Evolutionary conservation across 2,888 invertebrate genomes (phyloP).

Genomic region (Tetramorium bicarinatum): DNA sequence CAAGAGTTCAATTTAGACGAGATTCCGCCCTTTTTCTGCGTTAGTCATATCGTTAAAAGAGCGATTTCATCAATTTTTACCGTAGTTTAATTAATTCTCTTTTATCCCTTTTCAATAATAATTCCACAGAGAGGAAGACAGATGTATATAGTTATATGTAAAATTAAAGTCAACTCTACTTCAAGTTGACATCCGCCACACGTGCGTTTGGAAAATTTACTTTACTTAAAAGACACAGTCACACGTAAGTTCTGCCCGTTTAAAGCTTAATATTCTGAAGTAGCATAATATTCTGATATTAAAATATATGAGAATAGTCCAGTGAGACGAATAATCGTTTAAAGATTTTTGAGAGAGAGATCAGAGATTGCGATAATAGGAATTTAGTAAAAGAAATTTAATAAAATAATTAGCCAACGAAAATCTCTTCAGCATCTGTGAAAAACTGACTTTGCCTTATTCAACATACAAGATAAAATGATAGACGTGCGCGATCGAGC

Average conservation of each 20-base stretch:
- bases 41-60: background rate
- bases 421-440: background rate
- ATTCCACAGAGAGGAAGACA: background rate
- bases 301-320: background rate
- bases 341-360: background rate
- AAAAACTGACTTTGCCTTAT: slow-evolving; percentile 18
- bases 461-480: slow-evolving; percentile 27
- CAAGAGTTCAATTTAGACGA: slow-evolving; percentile 8
- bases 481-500: slow-evolving; percentile 42
- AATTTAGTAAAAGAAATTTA: slow-evolving; percentile 8
- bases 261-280: too few species aligned
- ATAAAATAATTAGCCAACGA: slow-evolving; percentile 22
- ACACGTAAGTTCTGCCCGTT: background rate
- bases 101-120: slow-evolving; percentile 12
- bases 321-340: background rate
- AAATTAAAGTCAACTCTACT: slow-evolving; percentile 8
- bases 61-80: slow-evolving; percentile 1
- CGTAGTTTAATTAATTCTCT: slow-evolving; percentile 13
- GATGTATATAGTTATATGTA: background rate
- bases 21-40: background rate
- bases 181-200: background rate
- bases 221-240: slow-evolving; percentile 14
- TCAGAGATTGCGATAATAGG: background rate
- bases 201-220: slow-evolving; percentile 13
- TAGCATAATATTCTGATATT: slow-evolving; percentile 1